Base-by-base conservation (phyloP, 2,113 vertebrate species). In the Lipophrys pholis region DNA sequence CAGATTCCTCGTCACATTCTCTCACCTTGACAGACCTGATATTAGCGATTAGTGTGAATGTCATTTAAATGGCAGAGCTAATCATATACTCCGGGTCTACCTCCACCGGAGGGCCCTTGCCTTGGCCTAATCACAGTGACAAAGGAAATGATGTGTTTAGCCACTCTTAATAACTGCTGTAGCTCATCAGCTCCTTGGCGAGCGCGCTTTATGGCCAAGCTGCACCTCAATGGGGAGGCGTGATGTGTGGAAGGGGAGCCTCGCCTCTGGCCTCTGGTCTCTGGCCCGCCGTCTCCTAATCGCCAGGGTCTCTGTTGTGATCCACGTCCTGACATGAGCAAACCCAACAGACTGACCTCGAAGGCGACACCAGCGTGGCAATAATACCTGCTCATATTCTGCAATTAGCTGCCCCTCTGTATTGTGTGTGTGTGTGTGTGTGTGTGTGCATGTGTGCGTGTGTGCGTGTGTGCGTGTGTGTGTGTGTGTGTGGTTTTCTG, bases 11-110 rank as follows among this genome's bases (percentile, higher is more conserved):
- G 8, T 73, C 58, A 86, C 76, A 75, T 89, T 84, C 81, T 75
- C 80, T 86, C 81, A 84, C 81, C 84, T 81, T 78, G 78, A 88
- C 88, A 83, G 81, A 86, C 86, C 86, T 84, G 86, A 90, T 92
- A 90, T 92, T 87, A 86, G 81, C 86, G 83, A 90, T 91, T 89
- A 91, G 85, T 80, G 71, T 87, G 90, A 92, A 92, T 91, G 89
- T 91, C 90, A 90, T 91, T 93, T 89, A 93, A 91, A 92, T 91
- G 91, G 91, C 89, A 92, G 86, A 85, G 90, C 89, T 93, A 90
- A 92, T 93, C 87, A 90, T 78, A 88, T 83, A 69, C 89, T 68
- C 73, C 64, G 58, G 66, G 67, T 81, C 65, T 76, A 65, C 78
- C 74, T 81, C 76, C 81, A 89, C 89, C 89, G 83, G 78, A 82